Evolutionary conservation across 2,113 vertebrate species (phyloP).

Genomic region (Austrofundulus limnaeus): DNA sequence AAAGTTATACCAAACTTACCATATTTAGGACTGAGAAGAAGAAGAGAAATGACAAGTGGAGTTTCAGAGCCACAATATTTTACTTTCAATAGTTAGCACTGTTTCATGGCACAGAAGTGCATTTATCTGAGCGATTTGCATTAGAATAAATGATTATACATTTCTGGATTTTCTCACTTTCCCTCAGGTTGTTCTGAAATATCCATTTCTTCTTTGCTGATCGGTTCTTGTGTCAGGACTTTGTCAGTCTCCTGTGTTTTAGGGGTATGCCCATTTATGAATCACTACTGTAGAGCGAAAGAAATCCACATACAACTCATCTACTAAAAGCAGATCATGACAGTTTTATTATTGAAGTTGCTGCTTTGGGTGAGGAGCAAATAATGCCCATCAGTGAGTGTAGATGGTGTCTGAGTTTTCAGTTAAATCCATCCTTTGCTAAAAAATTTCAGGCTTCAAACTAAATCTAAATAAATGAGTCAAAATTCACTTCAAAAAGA

Average conservation of each 20-base stretch:
- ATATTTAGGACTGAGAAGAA: neutral
- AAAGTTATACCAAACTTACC: neutral
- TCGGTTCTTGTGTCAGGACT: neutral
- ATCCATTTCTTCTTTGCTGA: neutral
- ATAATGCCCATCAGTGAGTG: neutral
- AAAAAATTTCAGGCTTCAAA: neutral
- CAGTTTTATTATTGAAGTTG: too few species aligned
- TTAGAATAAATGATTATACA: neutral
- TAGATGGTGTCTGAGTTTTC: neutral
- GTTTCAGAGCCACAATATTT: neutral
- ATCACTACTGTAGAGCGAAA: too few species aligned
- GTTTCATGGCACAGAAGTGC: neutral
- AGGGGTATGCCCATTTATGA: too few species aligned
- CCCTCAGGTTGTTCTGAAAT: neutral
- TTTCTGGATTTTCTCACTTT: neutral
- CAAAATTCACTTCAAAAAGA: neutral
- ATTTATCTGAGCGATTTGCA: neutral
- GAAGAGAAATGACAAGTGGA: neutral
- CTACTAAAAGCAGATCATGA: too few species aligned
- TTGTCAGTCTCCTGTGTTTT: too few species aligned
- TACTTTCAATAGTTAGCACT: neutral
- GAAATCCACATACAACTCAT: too few species aligned
- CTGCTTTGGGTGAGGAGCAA: neutral
- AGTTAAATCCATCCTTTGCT: neutral
- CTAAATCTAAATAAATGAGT: neutral